Conservation (phyloP, 2,113 vertebrate species). For the Vireo altiloquus region DNA sequence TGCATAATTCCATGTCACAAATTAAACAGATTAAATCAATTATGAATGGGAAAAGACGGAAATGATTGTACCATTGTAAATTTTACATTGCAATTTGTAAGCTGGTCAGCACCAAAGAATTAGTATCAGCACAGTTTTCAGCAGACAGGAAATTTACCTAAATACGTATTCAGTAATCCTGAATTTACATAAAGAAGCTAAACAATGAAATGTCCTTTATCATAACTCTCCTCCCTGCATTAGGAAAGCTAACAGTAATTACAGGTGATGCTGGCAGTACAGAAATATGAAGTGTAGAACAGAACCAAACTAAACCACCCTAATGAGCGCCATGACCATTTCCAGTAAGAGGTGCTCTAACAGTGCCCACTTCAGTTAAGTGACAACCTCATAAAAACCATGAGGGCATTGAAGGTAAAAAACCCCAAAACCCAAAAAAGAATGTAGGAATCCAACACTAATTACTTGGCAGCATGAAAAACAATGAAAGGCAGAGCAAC, state of each 20-base stretch:
- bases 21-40: background rate
- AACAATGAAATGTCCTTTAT: background rate
- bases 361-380: background rate
- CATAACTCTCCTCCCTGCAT: background rate
- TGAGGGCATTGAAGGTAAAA: background rate
- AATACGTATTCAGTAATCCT: background rate
- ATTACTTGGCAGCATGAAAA: background rate
- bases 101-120: background rate
- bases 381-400: background rate
- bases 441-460: background rate
- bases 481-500: background rate
- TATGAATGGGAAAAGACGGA: background rate
- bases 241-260: background rate
- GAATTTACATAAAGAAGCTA: background rate
- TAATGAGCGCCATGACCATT: background rate
- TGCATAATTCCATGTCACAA: background rate
- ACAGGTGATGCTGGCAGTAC: background rate
- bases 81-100: background rate
- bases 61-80: background rate
- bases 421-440: background rate
- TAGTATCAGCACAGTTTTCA: background rate
- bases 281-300: background rate
- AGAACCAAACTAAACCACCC: background rate
- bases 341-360: constrained; percentile 1
- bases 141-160: background rate